Evolutionary conservation across 1,140 invertebrate species (phyloP).

Genomic region (Trichoplusia ni): DNA sequence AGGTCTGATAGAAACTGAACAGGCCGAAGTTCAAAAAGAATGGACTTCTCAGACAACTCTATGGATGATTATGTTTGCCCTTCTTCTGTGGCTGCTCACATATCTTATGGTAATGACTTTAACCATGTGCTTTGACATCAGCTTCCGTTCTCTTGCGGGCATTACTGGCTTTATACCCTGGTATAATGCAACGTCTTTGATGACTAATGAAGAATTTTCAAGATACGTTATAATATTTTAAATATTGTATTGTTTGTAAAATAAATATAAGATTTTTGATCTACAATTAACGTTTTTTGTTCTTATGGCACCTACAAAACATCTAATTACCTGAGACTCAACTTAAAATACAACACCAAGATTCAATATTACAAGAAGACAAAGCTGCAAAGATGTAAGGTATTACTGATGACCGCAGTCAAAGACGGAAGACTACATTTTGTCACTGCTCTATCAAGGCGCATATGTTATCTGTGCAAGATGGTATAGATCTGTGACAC

Average conservation of each 20-base stretch:
- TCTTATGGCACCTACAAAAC: too few species aligned
- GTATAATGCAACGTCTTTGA: conserved; percentile 22
- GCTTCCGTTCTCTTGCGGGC: conserved; percentile 20
- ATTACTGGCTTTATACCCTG: conserved; percentile 11
- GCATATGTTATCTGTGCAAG: too few species aligned
- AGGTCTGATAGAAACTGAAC: conserved; percentile 27
- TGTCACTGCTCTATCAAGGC: too few species aligned
- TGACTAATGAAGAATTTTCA: not conserved
- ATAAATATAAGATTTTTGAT: too few species aligned
- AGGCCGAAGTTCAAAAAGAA: not conserved
- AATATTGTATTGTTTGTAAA: not conserved
- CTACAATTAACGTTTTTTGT: too few species aligned
- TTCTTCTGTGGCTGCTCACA: conserved; percentile 51
- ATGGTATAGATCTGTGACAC: too few species aligned
- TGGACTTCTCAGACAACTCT: conserved; percentile 41
- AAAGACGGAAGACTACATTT: too few species aligned
- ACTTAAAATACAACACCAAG: too few species aligned
- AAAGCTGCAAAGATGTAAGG: too few species aligned
- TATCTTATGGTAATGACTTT: conserved; percentile 43
- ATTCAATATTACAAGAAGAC: too few species aligned
- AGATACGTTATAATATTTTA: not conserved
- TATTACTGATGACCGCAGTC: too few species aligned
- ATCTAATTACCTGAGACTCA: too few species aligned
- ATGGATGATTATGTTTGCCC: conserved; percentile 44
- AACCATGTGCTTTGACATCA: conserved; percentile 38